Evolutionary conservation across 2,888 invertebrate genomes (phyloP), one percentile per base, ranked within the genome.

Genomic region (Boloria euphrosyne): DNA sequence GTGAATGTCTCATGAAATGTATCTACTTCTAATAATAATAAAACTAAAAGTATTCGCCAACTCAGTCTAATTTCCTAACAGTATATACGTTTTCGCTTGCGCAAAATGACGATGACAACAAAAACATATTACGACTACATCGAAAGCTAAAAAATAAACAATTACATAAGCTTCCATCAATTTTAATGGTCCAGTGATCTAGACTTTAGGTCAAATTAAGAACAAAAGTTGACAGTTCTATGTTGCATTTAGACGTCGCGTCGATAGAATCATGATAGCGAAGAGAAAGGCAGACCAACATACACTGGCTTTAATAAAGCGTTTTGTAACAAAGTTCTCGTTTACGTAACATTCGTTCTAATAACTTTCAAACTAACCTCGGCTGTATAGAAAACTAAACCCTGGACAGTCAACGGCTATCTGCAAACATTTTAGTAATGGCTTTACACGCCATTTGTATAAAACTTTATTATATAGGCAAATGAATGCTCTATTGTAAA

Each of bases 221-320:
- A 69, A 62, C 67, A 69, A 65, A 67, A 67, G 65, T 65, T 60
- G 65, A 27, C 58, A 54, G 54, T 57, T 43, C 51, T 55, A 65
- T 62, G 62, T 52, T 53, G 14, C 58, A 52, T 53, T 44, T 44
- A 65, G 61, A 54, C 62, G 60, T 66, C 70, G 64, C 62, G 60
- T 66, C 70, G 64, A 65, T 67, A 67, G 67, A 68, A 70, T 63
- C 67, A 65, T 67, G 67, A 63, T 64, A 65, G 59, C 55, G 62
- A 71, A 80, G 83, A 83, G 83, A 84, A 84, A 84, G 84, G 83
- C 76, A 73, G 73, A 71, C 74, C 66, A 73, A 67, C 74, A 67
- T 66, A 72, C 65, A 52, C 61, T 71, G 66, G 62, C 62, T 66
- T 66, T 71, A 72, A 76, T 75, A 75, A 74, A 76, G 65, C 72